Evolutionary conservation across 2,888 invertebrate species (phyloP).

Genomic region (Hydraecia micacea): DNA sequence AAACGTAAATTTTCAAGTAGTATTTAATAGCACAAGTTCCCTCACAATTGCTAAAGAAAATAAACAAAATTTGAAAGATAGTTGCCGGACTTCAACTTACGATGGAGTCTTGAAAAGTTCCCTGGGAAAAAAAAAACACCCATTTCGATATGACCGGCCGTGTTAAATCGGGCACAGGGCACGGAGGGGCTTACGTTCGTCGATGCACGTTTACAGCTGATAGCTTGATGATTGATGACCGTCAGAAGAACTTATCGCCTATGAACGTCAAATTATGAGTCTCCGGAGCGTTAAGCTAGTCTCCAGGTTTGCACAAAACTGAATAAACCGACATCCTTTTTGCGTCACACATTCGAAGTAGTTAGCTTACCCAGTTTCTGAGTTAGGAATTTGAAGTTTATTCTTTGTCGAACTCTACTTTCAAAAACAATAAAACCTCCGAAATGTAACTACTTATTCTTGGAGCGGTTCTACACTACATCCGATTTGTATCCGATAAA

Average conservation of each 20-base stretch:
- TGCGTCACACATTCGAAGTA: neutral
- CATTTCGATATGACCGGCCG: neutral
- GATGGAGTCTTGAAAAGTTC: neutral
- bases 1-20: neutral
- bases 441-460: neutral
- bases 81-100: neutral
- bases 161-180: conserved; percentile 3
- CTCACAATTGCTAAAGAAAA: neutral
- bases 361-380: neutral
- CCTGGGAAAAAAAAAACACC: neutral
- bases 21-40: neutral
- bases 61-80: neutral
- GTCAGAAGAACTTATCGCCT: conserved; percentile 27
- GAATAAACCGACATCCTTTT: neutral
- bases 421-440: neutral
- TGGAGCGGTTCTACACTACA: too few relatives aligned
- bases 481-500: too few relatives aligned
- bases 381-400: neutral
- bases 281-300: neutral
- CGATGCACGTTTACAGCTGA: conserved; percentile 33
- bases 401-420: neutral
- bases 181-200: conserved; percentile 10
- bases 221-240: conserved; percentile 53
- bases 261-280: conserved; percentile 30
- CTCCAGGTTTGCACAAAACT: neutral